Conservation (phyloP, 2,888 invertebrate species). For the Eupithecia pulchellata region DNA sequence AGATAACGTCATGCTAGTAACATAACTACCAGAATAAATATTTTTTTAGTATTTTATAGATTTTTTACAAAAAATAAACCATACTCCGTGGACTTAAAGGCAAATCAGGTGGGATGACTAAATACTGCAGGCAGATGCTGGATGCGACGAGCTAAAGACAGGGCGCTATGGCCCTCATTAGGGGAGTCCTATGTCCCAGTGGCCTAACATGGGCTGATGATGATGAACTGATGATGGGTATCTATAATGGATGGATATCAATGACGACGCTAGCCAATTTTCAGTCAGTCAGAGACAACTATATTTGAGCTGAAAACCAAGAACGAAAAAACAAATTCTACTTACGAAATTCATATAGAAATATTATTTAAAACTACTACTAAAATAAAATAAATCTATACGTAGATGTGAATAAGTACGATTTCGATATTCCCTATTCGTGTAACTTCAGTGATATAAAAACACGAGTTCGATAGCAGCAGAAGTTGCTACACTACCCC, state of each 20-base stretch:
- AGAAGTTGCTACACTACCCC: constrained; percentile 3
- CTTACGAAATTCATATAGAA: constrained; percentile 34
- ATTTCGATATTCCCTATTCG: constrained; percentile 21
- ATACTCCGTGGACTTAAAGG: too few species aligned
- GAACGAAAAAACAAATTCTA: constrained; percentile 6
- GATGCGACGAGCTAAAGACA: too few species aligned
- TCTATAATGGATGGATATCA: too few species aligned
- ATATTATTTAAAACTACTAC: constrained; percentile 5
- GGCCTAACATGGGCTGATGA: too few species aligned
- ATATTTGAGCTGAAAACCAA: not conserved
- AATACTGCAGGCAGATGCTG: too few species aligned
- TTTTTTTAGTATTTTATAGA: too few species aligned
- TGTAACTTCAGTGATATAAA: constrained; percentile 13
- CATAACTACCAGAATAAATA: not conserved
- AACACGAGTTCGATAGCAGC: not conserved
- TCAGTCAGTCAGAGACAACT: not conserved
- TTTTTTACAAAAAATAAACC: too few species aligned
- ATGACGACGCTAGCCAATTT: not conserved
- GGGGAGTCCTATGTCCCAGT: too few species aligned
- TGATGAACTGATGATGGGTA: too few species aligned
- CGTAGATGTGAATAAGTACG: constrained; percentile 16
- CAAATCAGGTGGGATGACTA: too few species aligned
- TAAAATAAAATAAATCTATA: constrained; percentile 16
- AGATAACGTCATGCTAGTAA: not conserved
- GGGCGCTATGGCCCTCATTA: too few species aligned